Conservation (phyloP, 2,888 invertebrate species). For the Pollenia amentaria region DNA sequence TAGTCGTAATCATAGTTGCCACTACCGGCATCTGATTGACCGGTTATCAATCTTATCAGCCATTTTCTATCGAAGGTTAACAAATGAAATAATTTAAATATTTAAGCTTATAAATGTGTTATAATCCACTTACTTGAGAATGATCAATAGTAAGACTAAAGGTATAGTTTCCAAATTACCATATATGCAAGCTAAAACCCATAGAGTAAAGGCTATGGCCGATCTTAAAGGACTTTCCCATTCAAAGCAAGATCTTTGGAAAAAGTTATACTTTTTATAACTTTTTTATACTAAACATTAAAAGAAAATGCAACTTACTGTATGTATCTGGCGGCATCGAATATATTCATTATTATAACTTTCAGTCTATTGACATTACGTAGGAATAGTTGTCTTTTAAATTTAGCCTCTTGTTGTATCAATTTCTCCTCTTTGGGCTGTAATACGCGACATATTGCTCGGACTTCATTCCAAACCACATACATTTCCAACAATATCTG, state of each 20-base stretch:
- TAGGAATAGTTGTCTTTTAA: conserved; percentile 97
- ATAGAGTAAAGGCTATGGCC: conserved; percentile 92
- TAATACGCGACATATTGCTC: conserved; percentile 95
- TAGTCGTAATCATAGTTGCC: conserved; percentile 87
- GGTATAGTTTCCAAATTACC: conserved; percentile 99
- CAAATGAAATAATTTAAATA: not conserved
- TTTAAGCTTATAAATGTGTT: not conserved
- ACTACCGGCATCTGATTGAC: conserved; percentile 79
- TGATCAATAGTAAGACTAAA: conserved; percentile 91
- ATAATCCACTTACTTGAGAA: conserved; percentile 86
- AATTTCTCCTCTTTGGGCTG: conserved; percentile 98
- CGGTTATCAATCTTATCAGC: conserved; percentile 83
- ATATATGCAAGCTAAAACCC: conserved; percentile 95
- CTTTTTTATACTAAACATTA: not conserved
- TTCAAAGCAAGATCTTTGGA: conserved; percentile 94
- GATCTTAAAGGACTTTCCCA: conserved; percentile 97
- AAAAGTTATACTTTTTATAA: not conserved
- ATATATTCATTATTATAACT: conserved; percentile 93
- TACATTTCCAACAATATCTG: conserved; percentile 95
- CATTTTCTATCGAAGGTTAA: conserved; percentile 80
- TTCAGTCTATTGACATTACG: conserved; percentile 96
- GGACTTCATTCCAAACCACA: conserved; percentile 95
- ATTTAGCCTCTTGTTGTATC: conserved; percentile 97
- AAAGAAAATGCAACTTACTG: conserved; percentile 88
- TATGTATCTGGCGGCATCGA: conserved; percentile 95